Conservation (phyloP, 2,888 invertebrate genomes). For the Amblyteles armatorius region DNA sequence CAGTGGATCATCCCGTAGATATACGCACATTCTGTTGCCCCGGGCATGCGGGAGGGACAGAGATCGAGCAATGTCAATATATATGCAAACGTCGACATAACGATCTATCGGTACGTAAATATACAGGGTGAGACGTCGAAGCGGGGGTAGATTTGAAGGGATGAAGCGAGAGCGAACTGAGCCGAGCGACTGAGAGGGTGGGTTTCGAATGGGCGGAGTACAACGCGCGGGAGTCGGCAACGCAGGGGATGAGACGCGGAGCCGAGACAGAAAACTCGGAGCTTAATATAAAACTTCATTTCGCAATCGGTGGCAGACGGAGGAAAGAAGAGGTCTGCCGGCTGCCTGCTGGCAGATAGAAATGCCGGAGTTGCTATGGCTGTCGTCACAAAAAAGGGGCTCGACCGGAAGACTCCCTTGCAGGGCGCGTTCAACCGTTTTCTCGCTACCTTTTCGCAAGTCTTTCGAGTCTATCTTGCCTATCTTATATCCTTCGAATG, state of each 20-base stretch:
- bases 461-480: slow-evolving; percentile 14
- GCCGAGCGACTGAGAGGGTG: slow-evolving; percentile 59
- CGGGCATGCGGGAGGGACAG: slow-evolving; percentile 51
- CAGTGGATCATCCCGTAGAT: slow-evolving; percentile 33
- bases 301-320: slow-evolving; percentile 81
- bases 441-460: slow-evolving; percentile 54
- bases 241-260: slow-evolving; percentile 55
- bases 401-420: slow-evolving; percentile 62
- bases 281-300: slow-evolving; percentile 85
- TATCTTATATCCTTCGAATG: not conserved
- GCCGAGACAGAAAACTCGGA: slow-evolving; percentile 75
- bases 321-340: slow-evolving; percentile 74
- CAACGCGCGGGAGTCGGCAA: slow-evolving; percentile 45
- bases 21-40: slow-evolving; percentile 16
- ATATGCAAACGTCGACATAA: slow-evolving; percentile 84
- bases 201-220: slow-evolving; percentile 68
- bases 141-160: slow-evolving; percentile 63
- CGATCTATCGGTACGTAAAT: slow-evolving; percentile 84
- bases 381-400: slow-evolving; percentile 66
- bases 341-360: slow-evolving; percentile 72
- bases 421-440: slow-evolving; percentile 55
- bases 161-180: slow-evolving; percentile 58
- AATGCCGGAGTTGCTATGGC: slow-evolving; percentile 71
- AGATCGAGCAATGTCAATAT: slow-evolving; percentile 82
- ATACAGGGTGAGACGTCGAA: slow-evolving; percentile 77